phyloP scores from a whole-genome alignment of 2,797 vertebrate genomes.

The Eidolon dupreanum region DNA sequence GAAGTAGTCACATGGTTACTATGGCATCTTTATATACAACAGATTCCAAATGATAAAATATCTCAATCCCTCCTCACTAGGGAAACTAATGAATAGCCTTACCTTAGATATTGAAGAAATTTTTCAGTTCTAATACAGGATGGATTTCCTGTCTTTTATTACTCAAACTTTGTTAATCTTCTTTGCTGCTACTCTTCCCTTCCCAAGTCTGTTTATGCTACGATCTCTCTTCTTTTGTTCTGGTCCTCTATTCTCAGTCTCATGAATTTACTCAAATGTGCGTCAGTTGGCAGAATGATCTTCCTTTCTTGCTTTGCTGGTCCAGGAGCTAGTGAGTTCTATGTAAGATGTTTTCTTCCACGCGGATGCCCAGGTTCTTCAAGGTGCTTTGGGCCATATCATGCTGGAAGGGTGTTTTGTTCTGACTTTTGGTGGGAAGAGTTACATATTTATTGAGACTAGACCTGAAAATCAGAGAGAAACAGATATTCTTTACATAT shows the following conservation, averaged over 20 bases:
- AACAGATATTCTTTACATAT: not conserved
- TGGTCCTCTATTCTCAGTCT: not conserved
- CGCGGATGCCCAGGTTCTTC: not conserved
- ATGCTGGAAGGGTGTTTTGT: not conserved
- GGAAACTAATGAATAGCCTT: conserved; percentile 25
- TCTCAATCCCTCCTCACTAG: not conserved
- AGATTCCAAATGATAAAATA: not conserved
- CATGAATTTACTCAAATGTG: not conserved
- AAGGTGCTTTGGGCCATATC: not conserved
- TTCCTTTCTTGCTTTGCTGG: not conserved
- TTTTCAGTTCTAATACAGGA: conserved; percentile 5
- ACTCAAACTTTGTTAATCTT: not conserved
- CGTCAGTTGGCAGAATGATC: not conserved
- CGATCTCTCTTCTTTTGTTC: not conserved
- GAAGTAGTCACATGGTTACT: not conserved
- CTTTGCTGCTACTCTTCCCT: not conserved
- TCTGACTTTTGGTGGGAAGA: not conserved
- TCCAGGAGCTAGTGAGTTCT: not conserved
- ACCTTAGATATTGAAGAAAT: not conserved
- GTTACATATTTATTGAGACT: not conserved
- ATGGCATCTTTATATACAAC: not conserved
- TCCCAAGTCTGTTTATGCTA: not conserved
- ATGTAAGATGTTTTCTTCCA: not conserved
- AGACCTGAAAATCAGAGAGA: not conserved
- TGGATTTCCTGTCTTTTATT: not conserved